Evolutionary conservation across 1,140 invertebrate genomes (phyloP).

Genomic region (Zaprionus inermis): DNA sequence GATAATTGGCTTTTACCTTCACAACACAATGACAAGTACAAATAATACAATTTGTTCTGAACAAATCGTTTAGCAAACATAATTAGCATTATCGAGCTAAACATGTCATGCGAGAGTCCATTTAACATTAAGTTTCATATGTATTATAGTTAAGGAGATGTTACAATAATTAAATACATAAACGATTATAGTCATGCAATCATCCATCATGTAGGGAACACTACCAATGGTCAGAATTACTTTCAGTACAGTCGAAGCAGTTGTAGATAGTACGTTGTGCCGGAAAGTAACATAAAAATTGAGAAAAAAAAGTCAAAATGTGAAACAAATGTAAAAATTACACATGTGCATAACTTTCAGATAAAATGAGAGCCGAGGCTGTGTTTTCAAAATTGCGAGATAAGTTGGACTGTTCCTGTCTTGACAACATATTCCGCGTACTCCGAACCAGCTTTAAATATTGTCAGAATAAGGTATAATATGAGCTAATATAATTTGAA

Average conservation of each 20-base stretch:
- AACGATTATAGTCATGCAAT: not conserved
- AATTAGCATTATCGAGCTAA: not conserved
- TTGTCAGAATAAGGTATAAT: constrained; percentile 20
- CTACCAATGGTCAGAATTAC: not conserved
- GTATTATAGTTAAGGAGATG: not conserved
- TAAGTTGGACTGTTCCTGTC: constrained; percentile 19
- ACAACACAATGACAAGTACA: not conserved
- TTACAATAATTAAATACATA: not conserved
- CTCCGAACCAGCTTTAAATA: constrained; percentile 19
- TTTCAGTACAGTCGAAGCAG: not conserved
- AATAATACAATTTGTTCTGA: not conserved
- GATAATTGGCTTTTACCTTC: not conserved
- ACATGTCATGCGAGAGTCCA: constrained; percentile 10
- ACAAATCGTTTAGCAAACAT: not conserved
- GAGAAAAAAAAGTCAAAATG: not conserved
- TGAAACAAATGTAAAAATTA: not conserved
- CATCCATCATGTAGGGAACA: not conserved
- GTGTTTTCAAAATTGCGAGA: constrained; percentile 6
- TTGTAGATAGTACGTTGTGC: not conserved
- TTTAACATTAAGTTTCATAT: constrained; percentile 5
- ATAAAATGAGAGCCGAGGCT: constrained; percentile 22
- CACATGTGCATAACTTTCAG: constrained; percentile 8
- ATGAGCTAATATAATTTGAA: not conserved
- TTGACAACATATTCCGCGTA: constrained; percentile 28
- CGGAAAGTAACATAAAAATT: not conserved